phyloP scores from a whole-genome alignment of 2,113 vertebrate species.

The Sula dactylatra region DNA sequence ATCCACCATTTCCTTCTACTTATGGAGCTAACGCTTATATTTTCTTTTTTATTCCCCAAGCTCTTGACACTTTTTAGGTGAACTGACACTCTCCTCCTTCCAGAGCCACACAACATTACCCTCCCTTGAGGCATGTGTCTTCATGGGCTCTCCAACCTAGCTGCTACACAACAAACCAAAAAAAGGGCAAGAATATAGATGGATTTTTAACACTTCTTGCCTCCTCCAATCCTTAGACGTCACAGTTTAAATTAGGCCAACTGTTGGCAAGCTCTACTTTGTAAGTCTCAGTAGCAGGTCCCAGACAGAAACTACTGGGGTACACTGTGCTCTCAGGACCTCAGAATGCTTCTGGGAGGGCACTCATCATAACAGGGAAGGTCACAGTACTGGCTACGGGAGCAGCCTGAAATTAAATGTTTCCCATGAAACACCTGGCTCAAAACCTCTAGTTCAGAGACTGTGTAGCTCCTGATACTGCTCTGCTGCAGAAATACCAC shows the following conservation, averaged over 20 bases:
- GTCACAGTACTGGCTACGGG: not conserved
- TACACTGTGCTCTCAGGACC: not conserved
- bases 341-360: not conserved
- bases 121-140: not conserved
- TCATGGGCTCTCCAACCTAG: not conserved
- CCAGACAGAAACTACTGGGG: not conserved
- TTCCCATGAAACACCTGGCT: not conserved
- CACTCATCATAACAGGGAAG: not conserved
- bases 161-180: not conserved
- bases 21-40: not conserved
- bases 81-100: not conserved
- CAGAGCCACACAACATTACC: not conserved
- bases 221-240: not conserved
- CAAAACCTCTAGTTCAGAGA: not conserved
- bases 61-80: not conserved
- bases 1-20: not conserved
- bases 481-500: not conserved
- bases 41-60: not conserved
- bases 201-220: not conserved
- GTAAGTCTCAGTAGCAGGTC: not conserved
- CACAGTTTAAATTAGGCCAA: not conserved
- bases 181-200: not conserved
- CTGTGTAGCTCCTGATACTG: not conserved
- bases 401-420: not conserved
- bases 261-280: not conserved